Percentiles rank a stretch among this genome's conserved stretches.
Conservation (phyloP, 2,113 vertebrate species). For the Gopherus flavomarginatus region DNA sequence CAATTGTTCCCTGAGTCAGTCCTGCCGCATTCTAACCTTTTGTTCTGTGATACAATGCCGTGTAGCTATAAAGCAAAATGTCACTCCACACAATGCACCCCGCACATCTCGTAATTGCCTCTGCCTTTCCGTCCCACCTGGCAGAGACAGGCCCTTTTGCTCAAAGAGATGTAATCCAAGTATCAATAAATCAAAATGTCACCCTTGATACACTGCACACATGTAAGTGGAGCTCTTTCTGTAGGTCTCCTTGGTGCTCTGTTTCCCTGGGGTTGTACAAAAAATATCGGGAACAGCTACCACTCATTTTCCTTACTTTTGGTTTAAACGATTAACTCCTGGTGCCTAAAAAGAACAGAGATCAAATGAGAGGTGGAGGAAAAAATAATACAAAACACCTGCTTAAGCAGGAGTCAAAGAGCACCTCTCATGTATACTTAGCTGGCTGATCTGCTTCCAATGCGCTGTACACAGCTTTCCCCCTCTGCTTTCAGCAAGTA, state of each 20-base stretch:
- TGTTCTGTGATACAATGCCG: background rate
- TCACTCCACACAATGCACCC: background rate
- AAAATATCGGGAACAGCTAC: constrained; percentile 49
- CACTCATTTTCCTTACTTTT: background rate
- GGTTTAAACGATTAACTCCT: background rate
- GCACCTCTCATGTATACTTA: background rate
- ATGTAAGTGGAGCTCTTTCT: constrained; percentile 15
- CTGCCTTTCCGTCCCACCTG: constrained; percentile 19
- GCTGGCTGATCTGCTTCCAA: background rate
- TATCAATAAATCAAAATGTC: constrained; percentile 46
- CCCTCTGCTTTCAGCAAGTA: background rate
- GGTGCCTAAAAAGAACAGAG: background rate
- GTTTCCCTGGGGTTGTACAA: background rate
- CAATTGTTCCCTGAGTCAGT: background rate
- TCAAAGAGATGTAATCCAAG: background rate
- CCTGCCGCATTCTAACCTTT: background rate
- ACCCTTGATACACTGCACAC: background rate
- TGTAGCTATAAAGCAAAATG: background rate
- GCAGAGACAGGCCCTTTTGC: constrained; percentile 9
- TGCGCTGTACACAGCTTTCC: background rate
- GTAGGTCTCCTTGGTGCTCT: background rate
- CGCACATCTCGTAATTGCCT: background rate
- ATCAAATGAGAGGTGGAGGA: constrained; percentile 13
- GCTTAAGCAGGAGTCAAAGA: constrained; percentile 7
- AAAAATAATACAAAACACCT: background rate